Evolutionary conservation across 2,888 invertebrate genomes (phyloP), one percentile per base, ranked within the genome.

Genomic region (Megaustenia siamemsis): DNA sequence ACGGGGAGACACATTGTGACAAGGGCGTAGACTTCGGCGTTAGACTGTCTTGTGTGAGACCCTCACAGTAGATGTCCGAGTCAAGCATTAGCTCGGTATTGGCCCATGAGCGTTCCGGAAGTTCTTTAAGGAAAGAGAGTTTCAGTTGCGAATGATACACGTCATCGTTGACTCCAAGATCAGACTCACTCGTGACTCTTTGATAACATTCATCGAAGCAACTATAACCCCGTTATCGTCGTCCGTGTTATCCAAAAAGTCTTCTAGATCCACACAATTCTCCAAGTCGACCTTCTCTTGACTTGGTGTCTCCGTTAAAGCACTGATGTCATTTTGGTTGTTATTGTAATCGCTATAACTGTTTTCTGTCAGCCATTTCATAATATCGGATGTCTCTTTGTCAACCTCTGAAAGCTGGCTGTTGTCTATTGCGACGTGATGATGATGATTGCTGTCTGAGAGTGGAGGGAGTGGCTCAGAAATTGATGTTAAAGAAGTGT

Each of bases 251-350:
- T 66, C 15, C 45, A 71, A 4, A 35, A 68, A 68, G 35, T 80
- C 80, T 24, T 80, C 80, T 35, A 80, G 35, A 24, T 80, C 68
- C 4, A 80, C 35, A 49, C 68, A 80, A 12, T 68, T 49, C 15
- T 80, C 80, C 12, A 80, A 24, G 45, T 80, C 80, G 24, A 49
- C 32, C 8, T 10, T 12, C 40, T 24, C 15, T 32, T 73, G 45
- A 73, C n/a, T 73, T 45, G 6, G 12, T 40, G 35, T 8, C 38
- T 35, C 68, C 15, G 68, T 18, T 35, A 60, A 60, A 6, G 24
- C 6, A 5, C 24, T 60, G n/a, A 3, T 60, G n/a, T 60, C n/a
- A n/a, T 60, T n/a, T n/a, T n/a, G n/a, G n/a, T n/a, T n/a, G n/a
- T n/a, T n/a, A n/a, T n/a, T n/a, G n/a, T n/a, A n/a, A n/a, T n/a